Evolutionary conservation across 2,888 invertebrate species (phyloP).

Genomic region (Perizoma affinitatum): DNA sequence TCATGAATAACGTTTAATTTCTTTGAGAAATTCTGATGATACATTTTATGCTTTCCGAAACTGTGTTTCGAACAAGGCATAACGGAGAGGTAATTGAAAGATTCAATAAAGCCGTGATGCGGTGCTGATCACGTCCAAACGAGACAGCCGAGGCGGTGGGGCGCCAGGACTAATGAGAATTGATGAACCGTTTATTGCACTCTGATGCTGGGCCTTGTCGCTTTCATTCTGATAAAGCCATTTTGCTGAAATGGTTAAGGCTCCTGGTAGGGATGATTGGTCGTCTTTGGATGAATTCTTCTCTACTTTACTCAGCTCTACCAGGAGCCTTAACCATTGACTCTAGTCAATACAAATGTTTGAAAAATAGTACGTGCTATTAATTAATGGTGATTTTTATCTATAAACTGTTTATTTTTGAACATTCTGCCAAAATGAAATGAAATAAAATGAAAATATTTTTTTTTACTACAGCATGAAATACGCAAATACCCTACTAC

Average conservation of each 20-base stretch:
- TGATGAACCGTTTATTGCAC: constrained; percentile 60
- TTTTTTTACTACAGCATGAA: too few relatives aligned
- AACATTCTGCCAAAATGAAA: too few relatives aligned
- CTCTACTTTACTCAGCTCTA: too few relatives aligned
- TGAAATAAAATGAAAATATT: too few relatives aligned
- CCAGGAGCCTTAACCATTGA: too few relatives aligned
- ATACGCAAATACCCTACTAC: too few relatives aligned
- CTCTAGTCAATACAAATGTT: too few relatives aligned
- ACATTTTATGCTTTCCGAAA: not conserved
- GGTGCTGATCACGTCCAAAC: constrained; percentile 35
- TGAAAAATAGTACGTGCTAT: too few relatives aligned
- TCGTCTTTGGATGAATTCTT: too few relatives aligned
- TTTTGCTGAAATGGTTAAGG: not conserved
- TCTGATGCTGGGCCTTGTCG: constrained; percentile 36
- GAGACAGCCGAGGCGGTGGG: constrained; percentile 47
- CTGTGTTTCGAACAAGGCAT: constrained; percentile 3
- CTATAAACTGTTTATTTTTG: too few relatives aligned
- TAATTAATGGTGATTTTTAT: too few relatives aligned
- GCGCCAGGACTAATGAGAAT: constrained; percentile 55
- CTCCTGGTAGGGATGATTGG: not conserved
- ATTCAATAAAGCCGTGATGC: constrained; percentile 26
- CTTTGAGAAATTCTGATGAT: not conserved
- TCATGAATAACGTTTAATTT: too few relatives aligned
- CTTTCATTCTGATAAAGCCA: constrained; percentile 8
- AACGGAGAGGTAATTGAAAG: constrained; percentile 7